These are phyloP conservation scores for Halictus quadricinctus DNA, from an alignment of 2,888 invertebrate genomes.

Conservation along the genomic window DNA sequence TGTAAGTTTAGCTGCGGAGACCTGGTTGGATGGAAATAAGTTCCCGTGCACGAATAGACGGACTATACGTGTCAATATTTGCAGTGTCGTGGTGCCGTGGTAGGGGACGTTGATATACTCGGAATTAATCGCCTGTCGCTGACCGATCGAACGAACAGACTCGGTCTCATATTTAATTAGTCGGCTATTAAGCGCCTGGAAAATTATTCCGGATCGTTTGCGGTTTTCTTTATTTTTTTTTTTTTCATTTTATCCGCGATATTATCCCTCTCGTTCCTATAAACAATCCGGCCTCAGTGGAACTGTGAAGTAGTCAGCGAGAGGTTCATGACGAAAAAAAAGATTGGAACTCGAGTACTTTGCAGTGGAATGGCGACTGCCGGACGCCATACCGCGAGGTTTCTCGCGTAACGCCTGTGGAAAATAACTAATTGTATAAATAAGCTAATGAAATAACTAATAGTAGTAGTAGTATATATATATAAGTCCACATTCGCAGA, in stretches of 20 bases:
- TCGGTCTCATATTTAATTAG: background rate
- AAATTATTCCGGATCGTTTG: background rate
- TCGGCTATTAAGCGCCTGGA: background rate
- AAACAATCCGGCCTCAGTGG: background rate
- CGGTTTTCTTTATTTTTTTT: background rate
- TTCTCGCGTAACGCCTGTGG: background rate
- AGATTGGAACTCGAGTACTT: background rate
- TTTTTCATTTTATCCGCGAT: background rate
- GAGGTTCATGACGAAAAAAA: background rate
- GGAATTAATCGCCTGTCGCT: constrained; percentile 19
- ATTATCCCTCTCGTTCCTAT: background rate
- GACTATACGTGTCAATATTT: constrained; percentile 10
- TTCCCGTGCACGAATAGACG: background rate
- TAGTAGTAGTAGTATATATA: no score
- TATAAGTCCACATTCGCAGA: no score
- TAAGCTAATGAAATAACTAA: no score
- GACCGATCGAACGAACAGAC: constrained; percentile 12
- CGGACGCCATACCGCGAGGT: background rate
- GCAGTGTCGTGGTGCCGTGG: background rate
- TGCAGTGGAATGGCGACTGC: background rate
- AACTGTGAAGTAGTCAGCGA: background rate
- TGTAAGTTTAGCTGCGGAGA: background rate
- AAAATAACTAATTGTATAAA: background rate
- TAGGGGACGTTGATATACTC: background rate
- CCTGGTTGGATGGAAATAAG: constrained; percentile 23